Base-by-base conservation (phyloP, 2,888 invertebrate species). In the Stenodera caucasica region DNA sequence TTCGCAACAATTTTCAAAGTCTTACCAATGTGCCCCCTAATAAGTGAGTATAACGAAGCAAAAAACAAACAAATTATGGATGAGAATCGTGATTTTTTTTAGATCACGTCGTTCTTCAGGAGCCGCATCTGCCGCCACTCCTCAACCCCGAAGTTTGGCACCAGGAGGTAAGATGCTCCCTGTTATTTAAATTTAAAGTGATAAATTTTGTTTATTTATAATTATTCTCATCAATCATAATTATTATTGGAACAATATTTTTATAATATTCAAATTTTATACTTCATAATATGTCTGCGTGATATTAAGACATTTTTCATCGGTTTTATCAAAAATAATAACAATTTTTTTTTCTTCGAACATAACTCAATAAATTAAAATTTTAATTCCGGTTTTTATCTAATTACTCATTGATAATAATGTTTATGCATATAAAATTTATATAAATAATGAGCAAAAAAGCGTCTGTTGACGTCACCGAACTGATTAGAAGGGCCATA, bases 1-100 rank as follows among this genome's bases (percentile, higher is more conserved):
- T 99, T 76, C 91, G 98, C 81, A 96, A 92, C 86, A 99, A 99
- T 85, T 96, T 98, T 86, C 88, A 96, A 82, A 89, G 90, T 81
- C 94, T 99, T 84, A 97, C 98, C 82, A 98, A 98, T 86, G 92
- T 94, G 81, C 90, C 91, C 77, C 86, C 85, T 68, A 84, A 87
- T 81, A 91, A 94, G 94, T 93, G 85, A 93, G 93, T 91, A 81
- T 23, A 21, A 8, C 11, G 4, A 11, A 21, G 9, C 2, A 45
- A 3, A 45, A 12, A 0, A 15, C 1, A 6, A 2, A 7, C 5
- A 26, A 26, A 4, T 26, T 26, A 4, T 5, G 5, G 5, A 26
- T 26, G 26, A 4, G 5, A 26, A 26, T 2, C 26, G 2, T 5
- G 26, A 26, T 26, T 26, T 5, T 26, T 4, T 26, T 5, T 84